Evolutionary conservation across 2,888 invertebrate species (phyloP).

Genomic region (Orthosia gothica): DNA sequence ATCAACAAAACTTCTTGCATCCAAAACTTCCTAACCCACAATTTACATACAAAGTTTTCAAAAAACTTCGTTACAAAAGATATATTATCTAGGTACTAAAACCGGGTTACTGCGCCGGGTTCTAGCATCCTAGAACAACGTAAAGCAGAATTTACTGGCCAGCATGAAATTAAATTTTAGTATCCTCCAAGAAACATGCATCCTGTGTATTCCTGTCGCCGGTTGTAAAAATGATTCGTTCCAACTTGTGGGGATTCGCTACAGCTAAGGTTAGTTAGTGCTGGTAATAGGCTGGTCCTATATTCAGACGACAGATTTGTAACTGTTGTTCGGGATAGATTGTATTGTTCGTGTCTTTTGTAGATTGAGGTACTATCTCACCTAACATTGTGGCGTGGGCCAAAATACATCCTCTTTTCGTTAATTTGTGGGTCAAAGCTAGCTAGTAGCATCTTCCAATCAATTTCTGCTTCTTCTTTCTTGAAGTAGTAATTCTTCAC

Average conservation of each 20-base stretch:
- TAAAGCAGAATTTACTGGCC: slow-evolving; percentile 59
- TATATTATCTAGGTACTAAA: slow-evolving; percentile 56
- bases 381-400: no score
- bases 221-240: slow-evolving; percentile 78
- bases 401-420: not conserved
- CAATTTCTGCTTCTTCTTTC: no score
- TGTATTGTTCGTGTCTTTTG: slow-evolving; percentile 11
- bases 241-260: slow-evolving; percentile 70
- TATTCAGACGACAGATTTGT: slow-evolving; percentile 46
- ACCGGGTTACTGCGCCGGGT: slow-evolving; percentile 18
- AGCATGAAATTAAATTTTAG: slow-evolving; percentile 69
- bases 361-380: no score
- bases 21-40: slow-evolving; percentile 23
- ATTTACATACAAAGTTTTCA: slow-evolving; percentile 39
- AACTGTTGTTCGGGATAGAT: slow-evolving; percentile 2
- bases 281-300: slow-evolving; percentile 41
- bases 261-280: slow-evolving; percentile 60
- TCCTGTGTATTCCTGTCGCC: slow-evolving; percentile 59
- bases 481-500: not conserved
- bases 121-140: slow-evolving; percentile 39
- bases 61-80: slow-evolving; percentile 45
- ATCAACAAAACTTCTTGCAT: not conserved
- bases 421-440: not conserved
- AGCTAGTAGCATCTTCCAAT: not conserved
- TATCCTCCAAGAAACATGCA: slow-evolving; percentile 53